A percentile compares a stretch with the other conserved stretches of the same genome.
Conservation (phyloP, 2,113 vertebrate genomes). For the Leiothrix lutea region DNA sequence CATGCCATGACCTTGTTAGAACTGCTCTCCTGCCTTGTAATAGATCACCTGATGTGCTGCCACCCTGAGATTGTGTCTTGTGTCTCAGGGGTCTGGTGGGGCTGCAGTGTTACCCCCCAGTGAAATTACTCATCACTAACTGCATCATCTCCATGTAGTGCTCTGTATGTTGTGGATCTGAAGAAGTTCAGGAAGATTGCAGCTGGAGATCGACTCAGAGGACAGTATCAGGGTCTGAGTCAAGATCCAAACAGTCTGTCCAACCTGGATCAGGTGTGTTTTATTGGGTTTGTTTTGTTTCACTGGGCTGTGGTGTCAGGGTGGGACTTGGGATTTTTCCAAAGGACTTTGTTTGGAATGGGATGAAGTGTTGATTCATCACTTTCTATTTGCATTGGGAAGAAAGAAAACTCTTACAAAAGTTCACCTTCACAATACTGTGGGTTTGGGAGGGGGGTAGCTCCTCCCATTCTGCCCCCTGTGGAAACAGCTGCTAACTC, state of each 20-base stretch:
- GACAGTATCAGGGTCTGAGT: constrained; percentile 97
- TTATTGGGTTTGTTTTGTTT: background rate
- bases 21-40: background rate
- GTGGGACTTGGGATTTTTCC: background rate
- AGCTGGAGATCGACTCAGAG: constrained; percentile 93
- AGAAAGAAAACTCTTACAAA: background rate
- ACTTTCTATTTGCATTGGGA: background rate
- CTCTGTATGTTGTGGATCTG: constrained; percentile 94
- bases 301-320: background rate
- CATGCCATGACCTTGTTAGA: background rate
- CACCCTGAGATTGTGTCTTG: background rate
- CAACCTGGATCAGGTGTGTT: constrained; percentile 94
- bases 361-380: background rate
- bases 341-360: background rate
- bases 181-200: constrained; percentile 98
- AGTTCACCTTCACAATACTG: background rate
- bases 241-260: constrained; percentile 98
- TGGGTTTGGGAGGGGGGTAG: background rate
- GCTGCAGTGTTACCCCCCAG: background rate
- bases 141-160: constrained; percentile 71
- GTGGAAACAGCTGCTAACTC: background rate
- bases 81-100: background rate
- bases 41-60: background rate
- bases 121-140: background rate
- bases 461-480: background rate